Base-by-base conservation (phyloP, 2,888 invertebrate genomes). In the Microchrysa polita region DNA sequence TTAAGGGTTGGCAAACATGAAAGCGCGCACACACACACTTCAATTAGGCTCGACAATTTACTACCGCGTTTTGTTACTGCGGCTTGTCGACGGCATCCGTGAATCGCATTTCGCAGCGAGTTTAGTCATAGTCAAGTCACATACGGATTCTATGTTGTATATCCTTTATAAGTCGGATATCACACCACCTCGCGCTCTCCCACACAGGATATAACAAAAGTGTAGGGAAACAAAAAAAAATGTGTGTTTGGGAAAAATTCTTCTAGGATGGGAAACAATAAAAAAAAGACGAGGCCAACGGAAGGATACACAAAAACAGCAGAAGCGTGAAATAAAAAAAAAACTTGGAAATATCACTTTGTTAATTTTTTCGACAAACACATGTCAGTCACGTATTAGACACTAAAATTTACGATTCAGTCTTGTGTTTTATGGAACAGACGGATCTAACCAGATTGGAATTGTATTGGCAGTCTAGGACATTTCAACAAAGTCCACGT, bases 301-400 rank as follows among this genome's bases (percentile, higher is more conserved):
- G 20, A 20, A 10, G 20, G 20, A 5, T 5, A 65, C 44, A n/a
- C 44, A 10, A 65, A 44, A 48, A 40, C n/a, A 40, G 48, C 18
- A 55, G 22, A 23, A 61, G 34, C 18, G 61, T 61, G 61, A 40
- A 61, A 34, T 18, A 18, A 65, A 65, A 34, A 40, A 18, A 65
- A 65, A 48, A 65, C 20, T 44, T 48, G 44, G 42, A 63, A 63
- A 63, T 22, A 18, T 18, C 63, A 63, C 63, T 44, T 65, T 48
- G 65, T 20, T 65, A 40, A 40, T 16, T 40, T 61, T 61, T 16
- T 16, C 67, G 52, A 27, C 23, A 34, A 67, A 67, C 67, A 67
- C 67, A 67, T 67, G 69, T 69, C 18, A 55, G 57, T 69, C 69
- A 55, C 69, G 69, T 69, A 69, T 69, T 5, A 34, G 69, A 18